Evolutionary conservation across 1,140 invertebrate genomes (phyloP), one percentile per base, ranked within the genome.

Genomic region (Dufourea novaeangliae): DNA sequence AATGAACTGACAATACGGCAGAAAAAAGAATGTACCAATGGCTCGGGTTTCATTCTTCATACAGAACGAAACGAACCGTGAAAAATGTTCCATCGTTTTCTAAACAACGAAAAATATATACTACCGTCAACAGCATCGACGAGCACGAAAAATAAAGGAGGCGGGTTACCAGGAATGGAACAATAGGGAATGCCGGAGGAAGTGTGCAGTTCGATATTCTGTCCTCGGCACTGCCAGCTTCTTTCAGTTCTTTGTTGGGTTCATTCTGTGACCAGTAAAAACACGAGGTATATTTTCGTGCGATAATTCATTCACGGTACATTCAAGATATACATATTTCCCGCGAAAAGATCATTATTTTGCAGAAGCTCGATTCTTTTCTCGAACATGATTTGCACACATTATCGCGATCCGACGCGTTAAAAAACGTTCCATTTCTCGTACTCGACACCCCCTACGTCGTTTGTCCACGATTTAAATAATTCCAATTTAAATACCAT

Each of bases 51-150:
- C 69, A 66, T 76, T 76, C 20, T 34, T 4, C 17, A 37, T 68
- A 62, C 11, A 52, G 63, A 44, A 68, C 67, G 73, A 68, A 59
- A 39, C 64, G 52, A 32, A 69, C 54, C 57, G 63, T 78, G 74
- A 72, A 68, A 66, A 73, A 73, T 54, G 34, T 20, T 22, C 34
- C 63, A 41, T 62, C 74, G 75, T 72, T 46, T 62, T 73, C 29
- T 50, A 56, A 72, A 78, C 72, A 63, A 80, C 66, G 46, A 50
- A 14, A n/a, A 77, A 82, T 83, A 61, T 78, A 82, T 78, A n/a
- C n/a, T 61, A 63, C 34, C 20, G 71, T 78, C 68, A 52, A 62
- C 25, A 25, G 63, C 39, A 17, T 64, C 68, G 61, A 62, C 39
- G 54, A 12, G 22, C 70, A 69, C 57, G 54, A 50, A 70, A 59